Conservation (phyloP, 2,113 vertebrate genomes). For the Plestiodon gilberti region DNA sequence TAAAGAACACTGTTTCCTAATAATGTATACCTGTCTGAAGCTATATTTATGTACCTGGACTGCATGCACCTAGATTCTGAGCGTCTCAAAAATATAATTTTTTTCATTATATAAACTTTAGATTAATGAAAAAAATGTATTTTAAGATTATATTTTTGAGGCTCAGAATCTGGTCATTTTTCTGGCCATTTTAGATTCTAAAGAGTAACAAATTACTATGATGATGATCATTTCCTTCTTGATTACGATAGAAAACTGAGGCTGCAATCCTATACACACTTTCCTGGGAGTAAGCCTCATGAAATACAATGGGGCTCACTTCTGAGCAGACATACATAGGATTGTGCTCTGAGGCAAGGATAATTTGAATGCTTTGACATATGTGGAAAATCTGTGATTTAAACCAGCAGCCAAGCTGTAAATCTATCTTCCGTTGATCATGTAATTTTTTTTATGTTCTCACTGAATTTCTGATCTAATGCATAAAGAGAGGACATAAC, state of each 20-base stretch:
- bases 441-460: not conserved
- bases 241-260: not conserved
- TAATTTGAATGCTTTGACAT: not conserved
- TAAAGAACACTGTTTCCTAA: not conserved
- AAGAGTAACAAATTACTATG: not conserved
- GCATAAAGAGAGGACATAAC: too few species aligned
- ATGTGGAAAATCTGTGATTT: not conserved
- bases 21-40: not conserved
- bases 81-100: not conserved
- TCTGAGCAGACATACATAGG: too few species aligned
- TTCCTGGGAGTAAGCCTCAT: too few species aligned
- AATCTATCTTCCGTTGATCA: not conserved
- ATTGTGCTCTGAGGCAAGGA: rapidly evolving
- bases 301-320: too few species aligned
- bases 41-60: not conserved
- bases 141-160: too few species aligned
- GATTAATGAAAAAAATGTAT: too few species aligned
- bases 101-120: too few species aligned
- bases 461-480: slow-evolving; percentile 5
- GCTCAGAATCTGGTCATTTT: too few species aligned
- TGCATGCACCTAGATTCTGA: not conserved
- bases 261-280: too few species aligned
- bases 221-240: not conserved
- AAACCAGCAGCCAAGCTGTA: not conserved
- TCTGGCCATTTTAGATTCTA: not conserved